Evolutionary conservation across 92 coral and sea anemone species (phyloP), one percentile per base, ranked within the genome.

Genomic region (Epizoanthus rinbou): DNA sequence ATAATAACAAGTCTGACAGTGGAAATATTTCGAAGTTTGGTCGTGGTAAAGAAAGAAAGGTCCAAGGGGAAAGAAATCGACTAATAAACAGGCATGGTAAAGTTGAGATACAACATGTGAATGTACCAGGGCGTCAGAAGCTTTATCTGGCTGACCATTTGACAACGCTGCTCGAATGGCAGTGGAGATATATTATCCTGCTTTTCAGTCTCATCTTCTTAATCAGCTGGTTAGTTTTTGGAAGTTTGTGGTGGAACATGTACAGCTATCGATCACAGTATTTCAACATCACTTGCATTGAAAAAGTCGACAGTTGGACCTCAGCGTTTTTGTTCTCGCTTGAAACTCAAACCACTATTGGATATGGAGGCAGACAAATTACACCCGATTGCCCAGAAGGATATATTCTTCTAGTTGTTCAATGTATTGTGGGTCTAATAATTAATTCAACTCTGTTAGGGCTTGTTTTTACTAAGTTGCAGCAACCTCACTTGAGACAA

Each of bases 161-260:
- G 86, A 97, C 99, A 15, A 97, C 99, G 24, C 63, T 97, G 57
- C 85, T 97, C 64, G 99, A 97, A 14, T 94, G 93, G 25, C 87
- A 85, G 7, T 97, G 99, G 99, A 52, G 92, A 80, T 94, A 94
- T 75, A 91, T 97, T 13, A 80, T 97, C 57, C 74, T 85, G 0
- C 58, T 94, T 18, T 94, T 97, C 64, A 75, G 94, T 9, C 59
- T 82, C 22, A 87, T 94, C 4, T 97, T 90, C 73, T 80, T 97
- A 10, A 86, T 89, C 11, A 90, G 98, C 57, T 97, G 99, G 99
- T 25, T 97, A 1, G 75, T 89, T 13, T 97, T 97, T 84, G 99
- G 97, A 3, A 68, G 92, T 8, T 58, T 94, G 4, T 97, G 99
- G 99, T 92, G 98, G 92, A 94, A 89, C 39, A 85, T 97, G 15